Evolutionary conservation across 2,888 invertebrate species (phyloP), one percentile per base, ranked within the genome.

Genomic region (Tachina fera): DNA sequence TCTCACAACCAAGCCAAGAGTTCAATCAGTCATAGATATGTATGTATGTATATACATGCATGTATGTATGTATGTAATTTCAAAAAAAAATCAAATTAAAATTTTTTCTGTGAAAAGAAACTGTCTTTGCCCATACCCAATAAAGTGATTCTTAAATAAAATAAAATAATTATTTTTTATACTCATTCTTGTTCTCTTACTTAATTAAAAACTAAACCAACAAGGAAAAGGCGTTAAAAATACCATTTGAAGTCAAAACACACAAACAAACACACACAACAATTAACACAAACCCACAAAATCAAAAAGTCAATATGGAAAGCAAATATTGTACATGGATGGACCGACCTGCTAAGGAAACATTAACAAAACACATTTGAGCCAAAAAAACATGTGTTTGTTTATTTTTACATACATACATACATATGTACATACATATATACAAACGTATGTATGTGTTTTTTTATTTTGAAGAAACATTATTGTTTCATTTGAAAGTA

Each of bases 211-310:
- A 51, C 72, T 47, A 53, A 77, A 82, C 39, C 78, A 79, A 85
- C 85, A 85, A 85, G 85, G 60, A 85, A 85, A 85, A 79, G 85
- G 85, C 85, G 85, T 85, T 78, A 78, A 78, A 53, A 78, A 79
- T 67, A 70, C 63, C 9, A 70, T 75, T 31, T 13, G 72, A 70
- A 56, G 61, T 13, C 31, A 60, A 68, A 71, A 70, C 41, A 31
- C 3, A 31, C 31, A 31, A 2, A 31, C 31, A 53, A 19, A 16
- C 47, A 60, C 10, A 79, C 51, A 45, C 22, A 63, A 39, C 19
- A 19, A 43, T 41, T 47, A 16, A 43, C 41, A 79, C 16, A 53
- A 58, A 65, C 63, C 16, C 49, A 11, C 14, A 58, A 75, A 49
- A 75, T 31, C 22, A 53, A 61, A 67, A 58, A 72, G 10, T 31